These are phyloP conservation scores for Thecocarcelia acutangulata DNA, from an alignment of 2,888 invertebrate genomes.

Conservation along the genomic window DNA sequence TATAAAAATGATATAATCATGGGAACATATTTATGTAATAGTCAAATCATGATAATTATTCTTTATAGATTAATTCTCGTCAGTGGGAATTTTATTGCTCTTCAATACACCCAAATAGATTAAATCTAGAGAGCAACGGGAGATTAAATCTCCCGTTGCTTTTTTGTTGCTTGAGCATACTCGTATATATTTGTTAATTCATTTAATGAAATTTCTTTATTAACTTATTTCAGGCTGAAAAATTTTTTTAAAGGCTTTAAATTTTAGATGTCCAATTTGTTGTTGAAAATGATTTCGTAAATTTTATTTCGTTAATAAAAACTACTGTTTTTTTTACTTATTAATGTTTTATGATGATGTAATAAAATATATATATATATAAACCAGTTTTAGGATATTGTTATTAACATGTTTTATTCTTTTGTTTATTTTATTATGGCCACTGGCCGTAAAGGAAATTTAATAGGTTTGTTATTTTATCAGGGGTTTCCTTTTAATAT, in stretches of 20 bases:
- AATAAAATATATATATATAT: neutral
- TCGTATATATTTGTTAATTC: no score
- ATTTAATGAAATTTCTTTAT: no score
- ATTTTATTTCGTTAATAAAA: neutral
- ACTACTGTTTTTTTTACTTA: neutral
- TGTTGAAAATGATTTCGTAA: neutral
- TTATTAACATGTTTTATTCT: neutral
- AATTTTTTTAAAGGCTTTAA: neutral
- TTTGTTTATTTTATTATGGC: neutral
- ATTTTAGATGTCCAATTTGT: neutral
- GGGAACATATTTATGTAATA: no score
- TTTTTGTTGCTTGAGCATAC: no score
- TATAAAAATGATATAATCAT: no score
- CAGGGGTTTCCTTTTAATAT: neutral
- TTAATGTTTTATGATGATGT: neutral
- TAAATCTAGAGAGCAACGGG: no score
- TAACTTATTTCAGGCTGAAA: no score
- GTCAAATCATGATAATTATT: no score
- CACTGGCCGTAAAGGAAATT: neutral
- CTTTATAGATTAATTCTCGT: no score
- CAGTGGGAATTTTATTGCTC: no score
- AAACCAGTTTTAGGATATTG: neutral
- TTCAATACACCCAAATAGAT: no score
- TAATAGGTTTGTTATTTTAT: conserved; percentile 19
- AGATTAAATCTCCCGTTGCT: no score